These are phyloP conservation scores for Notolepis coatsorum DNA, from an alignment of 2,797 vertebrate species.

Conservation along the genomic window DNA sequence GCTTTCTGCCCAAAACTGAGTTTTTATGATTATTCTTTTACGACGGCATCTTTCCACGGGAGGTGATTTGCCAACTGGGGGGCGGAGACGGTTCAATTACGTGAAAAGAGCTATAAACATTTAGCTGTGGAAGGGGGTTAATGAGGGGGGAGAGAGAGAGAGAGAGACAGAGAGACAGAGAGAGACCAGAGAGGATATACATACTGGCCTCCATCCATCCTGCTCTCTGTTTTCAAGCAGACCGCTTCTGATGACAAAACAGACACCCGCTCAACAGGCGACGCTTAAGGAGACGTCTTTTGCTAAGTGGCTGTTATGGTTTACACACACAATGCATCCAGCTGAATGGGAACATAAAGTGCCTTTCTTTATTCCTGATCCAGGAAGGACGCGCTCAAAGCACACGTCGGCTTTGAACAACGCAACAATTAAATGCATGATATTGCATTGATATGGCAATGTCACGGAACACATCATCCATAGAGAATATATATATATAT, in stretches of 20 bases:
- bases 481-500: too few species aligned
- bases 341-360: conserved; percentile 6
- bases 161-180: too few species aligned
- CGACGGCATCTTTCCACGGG: conserved; percentile 19
- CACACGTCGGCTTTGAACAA: too few species aligned
- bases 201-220: conserved; percentile 42
- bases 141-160: background rate
- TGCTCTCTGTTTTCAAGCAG: conserved; percentile 14
- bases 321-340: background rate
- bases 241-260: conserved; percentile 29
- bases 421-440: too few species aligned
- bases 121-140: background rate
- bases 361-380: too few species aligned
- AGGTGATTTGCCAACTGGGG: conserved; percentile 22
- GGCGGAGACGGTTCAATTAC: conserved; percentile 36
- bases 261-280: conserved; percentile 14
- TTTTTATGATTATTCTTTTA: conserved; percentile 30
- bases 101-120: conserved; percentile 29
- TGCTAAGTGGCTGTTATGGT: conserved; percentile 17
- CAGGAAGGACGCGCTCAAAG: too few species aligned
- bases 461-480: too few species aligned
- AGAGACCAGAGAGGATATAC: conserved; percentile 29
- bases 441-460: too few species aligned
- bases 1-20: conserved; percentile 13
- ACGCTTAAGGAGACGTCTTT: conserved; percentile 16